A percentile compares a stretch with the other conserved stretches of the same genome.
phyloP scores from a whole-genome alignment of 2,113 vertebrate genomes.

The Chloroceryle aenea region DNA sequence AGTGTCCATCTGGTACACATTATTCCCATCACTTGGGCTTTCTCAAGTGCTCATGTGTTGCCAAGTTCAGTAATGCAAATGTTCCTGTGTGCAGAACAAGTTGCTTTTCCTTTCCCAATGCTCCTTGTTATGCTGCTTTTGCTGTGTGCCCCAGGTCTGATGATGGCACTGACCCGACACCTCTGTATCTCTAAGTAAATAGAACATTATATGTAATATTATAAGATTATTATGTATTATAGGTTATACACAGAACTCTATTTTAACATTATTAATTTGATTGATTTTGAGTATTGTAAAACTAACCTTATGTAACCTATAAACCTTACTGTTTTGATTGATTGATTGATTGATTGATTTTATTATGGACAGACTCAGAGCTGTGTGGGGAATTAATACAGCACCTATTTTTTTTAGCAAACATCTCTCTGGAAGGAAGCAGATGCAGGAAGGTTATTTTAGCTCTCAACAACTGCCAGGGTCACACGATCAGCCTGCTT shows the following conservation, averaged over 20 bases:
- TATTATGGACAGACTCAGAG: background rate
- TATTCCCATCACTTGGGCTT: conserved; percentile 21
- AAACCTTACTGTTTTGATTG: background rate
- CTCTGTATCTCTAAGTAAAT: background rate
- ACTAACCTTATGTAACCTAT: background rate
- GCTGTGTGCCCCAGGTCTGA: background rate
- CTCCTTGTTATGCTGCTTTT: background rate
- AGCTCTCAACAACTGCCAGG: background rate
- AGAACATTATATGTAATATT: background rate
- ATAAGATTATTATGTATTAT: background rate
- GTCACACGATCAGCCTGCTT: background rate
- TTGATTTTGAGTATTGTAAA: background rate
- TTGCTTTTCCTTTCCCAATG: background rate
- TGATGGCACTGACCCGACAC: background rate
- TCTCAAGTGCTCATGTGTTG: background rate
- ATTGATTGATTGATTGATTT: background rate
- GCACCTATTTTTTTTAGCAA: background rate
- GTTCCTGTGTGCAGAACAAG: background rate
- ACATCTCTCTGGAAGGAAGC: background rate
- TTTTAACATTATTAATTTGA: background rate
- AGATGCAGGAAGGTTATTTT: background rate
- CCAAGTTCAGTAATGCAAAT: background rate
- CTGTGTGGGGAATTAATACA: background rate
- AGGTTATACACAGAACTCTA: background rate
- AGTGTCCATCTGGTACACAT: conserved; percentile 47